phyloP scores from a whole-genome alignment of 2,888 invertebrate species.

The Dasypolia templi region DNA sequence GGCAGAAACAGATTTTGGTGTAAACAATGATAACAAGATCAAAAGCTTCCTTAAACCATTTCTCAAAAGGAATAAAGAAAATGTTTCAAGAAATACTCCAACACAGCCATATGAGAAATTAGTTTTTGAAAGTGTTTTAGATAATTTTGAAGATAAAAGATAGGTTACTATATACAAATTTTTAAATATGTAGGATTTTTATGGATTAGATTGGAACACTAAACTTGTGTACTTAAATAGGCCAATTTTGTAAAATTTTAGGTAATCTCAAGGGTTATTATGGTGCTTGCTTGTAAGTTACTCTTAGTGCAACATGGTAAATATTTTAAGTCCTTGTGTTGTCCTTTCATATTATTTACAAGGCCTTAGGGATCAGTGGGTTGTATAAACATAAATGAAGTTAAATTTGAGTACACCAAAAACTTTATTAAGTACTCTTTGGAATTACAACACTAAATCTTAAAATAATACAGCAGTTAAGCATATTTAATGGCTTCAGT shows the following conservation, averaged over 20 bases:
- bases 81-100: slow-evolving; percentile 44
- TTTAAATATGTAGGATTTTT: slow-evolving; percentile 11
- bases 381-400: slow-evolving; percentile 1
- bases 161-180: slow-evolving; percentile 20
- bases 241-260: background rate
- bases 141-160: slow-evolving; percentile 76
- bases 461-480: slow-evolving; percentile 4
- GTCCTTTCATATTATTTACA: background rate
- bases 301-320: background rate
- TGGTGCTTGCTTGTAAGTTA: slow-evolving; percentile 39
- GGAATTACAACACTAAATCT: slow-evolving; percentile 8
- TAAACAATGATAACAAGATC: slow-evolving; percentile 90
- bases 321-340: background rate
- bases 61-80: slow-evolving; percentile 82
- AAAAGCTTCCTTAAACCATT: slow-evolving; percentile 91
- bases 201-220: background rate
- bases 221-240: slow-evolving; percentile 16
- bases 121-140: slow-evolving; percentile 78
- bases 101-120: slow-evolving; percentile 60
- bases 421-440: slow-evolving; percentile 29
- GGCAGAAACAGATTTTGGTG: slow-evolving; percentile 91
- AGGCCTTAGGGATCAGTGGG: background rate
- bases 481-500: slow-evolving; percentile 6
- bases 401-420: background rate
- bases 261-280: slow-evolving; percentile 14